Conservation (phyloP, 2,888 invertebrate species). For the Lycaena phlaeas region DNA sequence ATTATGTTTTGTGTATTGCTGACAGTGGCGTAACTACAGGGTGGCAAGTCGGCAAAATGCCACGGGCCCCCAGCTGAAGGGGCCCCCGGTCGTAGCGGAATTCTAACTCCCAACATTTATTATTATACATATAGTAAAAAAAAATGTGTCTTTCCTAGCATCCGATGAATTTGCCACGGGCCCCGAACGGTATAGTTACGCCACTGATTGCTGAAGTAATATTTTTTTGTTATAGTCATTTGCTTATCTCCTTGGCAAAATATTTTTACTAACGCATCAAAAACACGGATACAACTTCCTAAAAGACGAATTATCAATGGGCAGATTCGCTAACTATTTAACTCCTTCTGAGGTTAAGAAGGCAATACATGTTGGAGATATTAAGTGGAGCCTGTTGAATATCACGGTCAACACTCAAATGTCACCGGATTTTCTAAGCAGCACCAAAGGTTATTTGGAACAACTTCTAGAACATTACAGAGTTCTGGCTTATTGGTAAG, state of each 20-base stretch:
- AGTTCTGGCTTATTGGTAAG: conserved; percentile 47
- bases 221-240: neutral
- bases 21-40: too few relatives aligned
- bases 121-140: too few relatives aligned
- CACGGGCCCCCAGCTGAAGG: too few relatives aligned
- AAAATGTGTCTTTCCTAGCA: too few relatives aligned
- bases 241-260: neutral
- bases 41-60: too few relatives aligned
- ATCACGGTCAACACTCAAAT: conserved; percentile 39
- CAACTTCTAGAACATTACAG: conserved; percentile 44
- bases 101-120: too few relatives aligned
- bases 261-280: conserved; percentile 40
- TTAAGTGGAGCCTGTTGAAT: conserved; percentile 39
- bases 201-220: too few relatives aligned
- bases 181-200: neutral
- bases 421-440: conserved; percentile 47
- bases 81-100: too few relatives aligned
- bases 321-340: conserved; percentile 31
- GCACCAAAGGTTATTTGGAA: conserved; percentile 39
- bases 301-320: conserved; percentile 35
- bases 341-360: conserved; percentile 33
- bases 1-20: conserved; percentile 1
- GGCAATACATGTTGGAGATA: conserved; percentile 53
- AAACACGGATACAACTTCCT: conserved; percentile 56
- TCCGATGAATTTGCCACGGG: neutral